These are phyloP conservation scores for Symphodus melops DNA, from an alignment of 2,113 vertebrate species.

Conservation along the genomic window DNA sequence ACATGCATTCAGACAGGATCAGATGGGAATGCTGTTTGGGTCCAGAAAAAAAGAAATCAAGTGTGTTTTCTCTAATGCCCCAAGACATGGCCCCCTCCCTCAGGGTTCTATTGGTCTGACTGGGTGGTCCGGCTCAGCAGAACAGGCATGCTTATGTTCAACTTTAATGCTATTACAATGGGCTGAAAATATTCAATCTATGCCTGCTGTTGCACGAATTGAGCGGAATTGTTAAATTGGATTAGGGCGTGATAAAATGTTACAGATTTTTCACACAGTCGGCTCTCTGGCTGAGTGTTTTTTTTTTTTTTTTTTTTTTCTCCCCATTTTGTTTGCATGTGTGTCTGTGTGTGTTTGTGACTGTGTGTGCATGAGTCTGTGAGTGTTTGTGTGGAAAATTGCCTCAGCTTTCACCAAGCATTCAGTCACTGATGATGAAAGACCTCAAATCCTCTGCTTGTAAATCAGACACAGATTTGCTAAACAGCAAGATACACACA, in stretches of 20 bases:
- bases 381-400: constrained; percentile 8
- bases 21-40: constrained; percentile 82
- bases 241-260: constrained; percentile 78
- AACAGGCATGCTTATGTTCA: constrained; percentile 79
- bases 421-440: constrained; percentile 46
- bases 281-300: constrained; percentile 30
- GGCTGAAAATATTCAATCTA: constrained; percentile 75
- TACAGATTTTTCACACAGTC: constrained; percentile 76
- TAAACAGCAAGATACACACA: constrained; percentile 15
- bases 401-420: constrained; percentile 36
- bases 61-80: constrained; percentile 80
- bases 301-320: too few relatives aligned
- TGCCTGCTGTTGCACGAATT: constrained; percentile 66
- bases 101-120: constrained; percentile 70
- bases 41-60: constrained; percentile 83
- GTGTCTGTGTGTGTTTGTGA: constrained; percentile 12
- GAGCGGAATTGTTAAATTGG: constrained; percentile 76
- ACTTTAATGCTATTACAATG: constrained; percentile 81
- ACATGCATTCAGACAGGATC: constrained; percentile 81
- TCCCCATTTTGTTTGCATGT: constrained; percentile 17
- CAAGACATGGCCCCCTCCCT: constrained; percentile 75
- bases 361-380: background rate
- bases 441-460: constrained; percentile 38
- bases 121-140: constrained; percentile 83
- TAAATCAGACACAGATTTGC: constrained; percentile 51